Conservation (phyloP, 2,888 invertebrate genomes). For the Synanthedon tipuliformis region DNA sequence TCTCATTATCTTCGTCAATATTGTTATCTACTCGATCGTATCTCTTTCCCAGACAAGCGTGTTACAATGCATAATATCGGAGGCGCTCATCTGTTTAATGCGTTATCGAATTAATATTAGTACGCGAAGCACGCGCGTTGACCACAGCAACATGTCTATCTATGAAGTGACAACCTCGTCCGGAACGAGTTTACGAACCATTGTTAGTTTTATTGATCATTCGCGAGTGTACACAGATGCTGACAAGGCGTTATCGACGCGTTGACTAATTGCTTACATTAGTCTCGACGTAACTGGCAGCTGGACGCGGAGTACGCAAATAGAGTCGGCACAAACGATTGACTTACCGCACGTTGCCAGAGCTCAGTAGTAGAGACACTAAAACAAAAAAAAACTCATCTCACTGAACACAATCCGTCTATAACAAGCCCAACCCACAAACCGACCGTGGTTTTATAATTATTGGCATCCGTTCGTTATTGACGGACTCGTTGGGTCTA, state of each 20-base stretch:
- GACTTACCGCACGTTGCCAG: constrained; percentile 53
- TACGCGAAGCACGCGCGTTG: constrained; percentile 11
- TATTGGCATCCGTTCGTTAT: no score
- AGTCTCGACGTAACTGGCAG: constrained; percentile 37
- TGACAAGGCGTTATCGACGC: constrained; percentile 43
- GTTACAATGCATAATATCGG: not conserved
- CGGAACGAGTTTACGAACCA: not conserved
- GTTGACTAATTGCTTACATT: constrained; percentile 62
- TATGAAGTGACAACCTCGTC: constrained; percentile 4
- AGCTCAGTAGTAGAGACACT: no score
- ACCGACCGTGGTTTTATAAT: no score
- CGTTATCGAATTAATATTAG: not conserved
- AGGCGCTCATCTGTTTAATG: not conserved
- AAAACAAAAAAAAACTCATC: no score
- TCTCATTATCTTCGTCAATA: no score
- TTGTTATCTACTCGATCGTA: not conserved
- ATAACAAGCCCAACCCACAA: no score
- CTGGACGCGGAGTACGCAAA: constrained; percentile 42
- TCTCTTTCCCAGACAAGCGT: not conserved
- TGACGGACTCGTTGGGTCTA: no score
- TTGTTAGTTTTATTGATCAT: constrained; percentile 20
- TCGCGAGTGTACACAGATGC: constrained; percentile 29
- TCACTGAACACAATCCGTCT: no score
- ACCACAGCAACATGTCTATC: constrained; percentile 6
- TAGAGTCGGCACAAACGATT: constrained; percentile 47